Percentiles rank a stretch among this genome's conserved stretches.
Evolutionary conservation across 2,888 invertebrate genomes (phyloP).

Genomic region (Clusia tigrina): DNA sequence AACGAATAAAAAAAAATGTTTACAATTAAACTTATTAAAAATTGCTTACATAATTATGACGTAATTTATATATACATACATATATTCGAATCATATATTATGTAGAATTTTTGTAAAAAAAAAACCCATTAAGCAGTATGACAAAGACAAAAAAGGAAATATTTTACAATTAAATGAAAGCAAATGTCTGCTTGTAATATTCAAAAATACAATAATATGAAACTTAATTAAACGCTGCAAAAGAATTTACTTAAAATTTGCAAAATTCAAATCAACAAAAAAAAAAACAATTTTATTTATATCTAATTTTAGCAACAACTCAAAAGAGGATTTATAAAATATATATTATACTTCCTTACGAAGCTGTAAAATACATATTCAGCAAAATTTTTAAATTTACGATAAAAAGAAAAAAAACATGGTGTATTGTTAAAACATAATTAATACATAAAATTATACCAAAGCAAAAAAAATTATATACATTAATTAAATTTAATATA

Average conservation of each 20-base stretch:
- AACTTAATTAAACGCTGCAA: not conserved
- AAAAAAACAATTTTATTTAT: not conserved
- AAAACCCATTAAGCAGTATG: no score
- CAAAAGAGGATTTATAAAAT: not conserved
- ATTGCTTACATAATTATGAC: constrained; percentile 45
- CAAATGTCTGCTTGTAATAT: constrained; percentile 4
- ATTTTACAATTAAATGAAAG: not conserved
- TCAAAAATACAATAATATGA: not conserved
- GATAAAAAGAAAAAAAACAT: constrained; percentile 28
- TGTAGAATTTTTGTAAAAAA: constrained; percentile 17
- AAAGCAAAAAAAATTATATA: constrained; percentile 10
- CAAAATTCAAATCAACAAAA: not conserved
- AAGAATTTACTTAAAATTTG: not conserved
- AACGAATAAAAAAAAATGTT: constrained; percentile 55
- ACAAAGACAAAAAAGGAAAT: constrained; percentile 30
- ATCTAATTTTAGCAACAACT: not conserved
- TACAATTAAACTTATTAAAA: constrained; percentile 44
- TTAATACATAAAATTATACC: constrained; percentile 31
- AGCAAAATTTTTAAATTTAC: not conserved
- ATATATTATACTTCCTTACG: constrained; percentile 1
- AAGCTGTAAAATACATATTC: constrained; percentile 12
- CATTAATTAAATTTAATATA: constrained; percentile 11
- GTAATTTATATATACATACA: constrained; percentile 23
- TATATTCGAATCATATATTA: constrained; percentile 28
- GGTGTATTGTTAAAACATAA: constrained; percentile 36